Percentiles rank a stretch among this genome's conserved stretches.
phyloP scores from a whole-genome alignment of 1,140 invertebrate genomes.

The Anagrus nilaparvatae region DNA sequence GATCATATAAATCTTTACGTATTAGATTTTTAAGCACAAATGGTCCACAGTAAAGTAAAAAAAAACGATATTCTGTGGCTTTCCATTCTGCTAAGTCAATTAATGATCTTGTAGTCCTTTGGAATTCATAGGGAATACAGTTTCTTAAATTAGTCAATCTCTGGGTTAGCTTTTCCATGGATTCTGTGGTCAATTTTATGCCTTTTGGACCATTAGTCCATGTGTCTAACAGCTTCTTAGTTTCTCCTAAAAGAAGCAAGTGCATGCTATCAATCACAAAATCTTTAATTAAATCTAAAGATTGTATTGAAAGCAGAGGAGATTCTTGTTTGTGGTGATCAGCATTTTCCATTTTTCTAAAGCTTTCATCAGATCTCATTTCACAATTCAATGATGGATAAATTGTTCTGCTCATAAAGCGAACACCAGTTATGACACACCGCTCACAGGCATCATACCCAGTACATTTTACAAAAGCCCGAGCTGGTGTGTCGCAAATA shows the following conservation, averaged over 20 bases:
- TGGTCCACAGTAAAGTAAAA: slow-evolving; percentile 17
- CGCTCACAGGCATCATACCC: slow-evolving; percentile 8
- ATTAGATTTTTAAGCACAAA: slow-evolving; percentile 14
- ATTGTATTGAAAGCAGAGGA: slow-evolving; percentile 10
- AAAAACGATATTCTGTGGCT: slow-evolving; percentile 16
- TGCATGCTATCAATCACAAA: slow-evolving; percentile 25
- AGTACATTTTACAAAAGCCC: slow-evolving; percentile 10
- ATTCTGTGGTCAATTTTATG: slow-evolving; percentile 7
- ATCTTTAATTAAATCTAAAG: slow-evolving; percentile 17
- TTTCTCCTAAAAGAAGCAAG: slow-evolving; percentile 22
- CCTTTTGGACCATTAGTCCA: slow-evolving; percentile 14
- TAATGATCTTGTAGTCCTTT: slow-evolving; percentile 10
- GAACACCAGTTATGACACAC: slow-evolving; percentile 6
- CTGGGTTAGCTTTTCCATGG: slow-evolving; percentile 12
- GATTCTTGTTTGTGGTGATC: slow-evolving; percentile 13
- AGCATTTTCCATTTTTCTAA: slow-evolving; percentile 10
- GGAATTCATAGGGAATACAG: slow-evolving; percentile 16
- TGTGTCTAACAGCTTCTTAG: slow-evolving; percentile 18
- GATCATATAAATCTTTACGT: slow-evolving; percentile 7
- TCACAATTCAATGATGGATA: slow-evolving; percentile 7
- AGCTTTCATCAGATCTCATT: slow-evolving; percentile 13
- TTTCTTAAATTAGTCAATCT: slow-evolving; percentile 6
- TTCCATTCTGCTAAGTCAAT: slow-evolving; percentile 15
- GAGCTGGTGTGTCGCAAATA: slow-evolving; percentile 10
- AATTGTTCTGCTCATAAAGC: slow-evolving; percentile 5